Evolutionary conservation across 2,797 vertebrate species (phyloP), one percentile per base, ranked within the genome.

Genomic region (Pseudopleuronectes americanus): DNA sequence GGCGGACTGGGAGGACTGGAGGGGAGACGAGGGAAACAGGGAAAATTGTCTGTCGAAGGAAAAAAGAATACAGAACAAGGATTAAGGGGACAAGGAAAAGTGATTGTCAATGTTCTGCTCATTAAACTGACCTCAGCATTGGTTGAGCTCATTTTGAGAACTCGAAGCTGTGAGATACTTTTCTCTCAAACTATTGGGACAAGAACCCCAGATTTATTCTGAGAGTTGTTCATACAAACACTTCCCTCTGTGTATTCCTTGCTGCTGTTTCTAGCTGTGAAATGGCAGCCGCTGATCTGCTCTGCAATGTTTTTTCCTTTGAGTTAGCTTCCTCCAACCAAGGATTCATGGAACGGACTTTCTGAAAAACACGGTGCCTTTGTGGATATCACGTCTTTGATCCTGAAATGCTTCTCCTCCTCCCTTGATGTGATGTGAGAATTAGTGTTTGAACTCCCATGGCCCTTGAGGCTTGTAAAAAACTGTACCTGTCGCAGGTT

Each of bases 301-400:
- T 58, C 62, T 61, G 72, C 59, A n/a, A 1, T 31, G 28, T 23
- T 48, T 23, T 48, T 74, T 58, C 53, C 52, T 85, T 59, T 73
- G 62, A 80, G 64, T 66, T 65, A 13, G 64, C 36, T 57, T 77
- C 57, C 49, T 60, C 68, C 63, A 75, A 78, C 31, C 19, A 21
- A 64, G 56, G 38, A 71, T 67, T 66, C 69, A 45, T 62, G 67
- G 54, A 80, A 64, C 61, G 33, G 69, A 76, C 73, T 73, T 67
- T 53, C 33, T 62, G 22, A 73, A 64, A 75, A 67, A 57, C 63
- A 68, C 48, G 48, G n/a, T 38, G n/a, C 61, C 52, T 69, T 41
- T 70, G 24, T 31, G 45, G 14, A 54, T 23, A n/a, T 21, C 21
- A 19, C 13, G 22, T 31, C 21, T 76, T 57, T 74, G 41, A 26